Percentiles rank a stretch among this genome's conserved stretches.
phyloP scores from a whole-genome alignment of 2,113 vertebrate genomes.

The Theristicus caerulescens region DNA sequence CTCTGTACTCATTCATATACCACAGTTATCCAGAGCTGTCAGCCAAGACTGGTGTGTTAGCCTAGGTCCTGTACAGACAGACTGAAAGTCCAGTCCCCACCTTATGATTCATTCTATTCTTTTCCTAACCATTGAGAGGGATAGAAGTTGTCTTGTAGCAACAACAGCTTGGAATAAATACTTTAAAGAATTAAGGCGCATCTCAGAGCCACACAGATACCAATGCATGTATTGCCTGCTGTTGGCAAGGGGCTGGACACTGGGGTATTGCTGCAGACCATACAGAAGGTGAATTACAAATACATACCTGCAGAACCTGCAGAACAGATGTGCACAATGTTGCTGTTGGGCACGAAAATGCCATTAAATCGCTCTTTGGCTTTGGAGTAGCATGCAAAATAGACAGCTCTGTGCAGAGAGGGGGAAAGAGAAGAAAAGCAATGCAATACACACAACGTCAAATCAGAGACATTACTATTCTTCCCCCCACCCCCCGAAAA shows the following conservation, averaged over 20 bases:
- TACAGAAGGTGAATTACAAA: background rate
- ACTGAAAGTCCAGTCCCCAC: background rate
- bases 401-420: slow-evolving; percentile 85
- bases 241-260: background rate
- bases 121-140: background rate
- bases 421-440: background rate
- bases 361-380: slow-evolving; percentile 91
- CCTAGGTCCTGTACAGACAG: background rate
- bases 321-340: slow-evolving; percentile 89
- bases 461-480: background rate
- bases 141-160: background rate
- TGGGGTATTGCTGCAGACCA: background rate
- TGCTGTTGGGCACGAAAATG: slow-evolving; percentile 91
- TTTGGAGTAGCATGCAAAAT: slow-evolving; percentile 95
- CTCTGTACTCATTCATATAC: background rate
- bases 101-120: background rate
- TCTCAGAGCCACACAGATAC: background rate
- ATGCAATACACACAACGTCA: background rate
- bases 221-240: background rate
- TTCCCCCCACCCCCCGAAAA: background rate
- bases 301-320: slow-evolving; percentile 91
- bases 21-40: background rate
- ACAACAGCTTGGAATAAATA: background rate
- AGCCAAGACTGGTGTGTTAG: background rate
- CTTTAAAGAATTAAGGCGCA: background rate